Evolutionary conservation across 1,140 invertebrate species (phyloP), one percentile per base, ranked within the genome.

Genomic region (Nephotettix cincticeps): DNA sequence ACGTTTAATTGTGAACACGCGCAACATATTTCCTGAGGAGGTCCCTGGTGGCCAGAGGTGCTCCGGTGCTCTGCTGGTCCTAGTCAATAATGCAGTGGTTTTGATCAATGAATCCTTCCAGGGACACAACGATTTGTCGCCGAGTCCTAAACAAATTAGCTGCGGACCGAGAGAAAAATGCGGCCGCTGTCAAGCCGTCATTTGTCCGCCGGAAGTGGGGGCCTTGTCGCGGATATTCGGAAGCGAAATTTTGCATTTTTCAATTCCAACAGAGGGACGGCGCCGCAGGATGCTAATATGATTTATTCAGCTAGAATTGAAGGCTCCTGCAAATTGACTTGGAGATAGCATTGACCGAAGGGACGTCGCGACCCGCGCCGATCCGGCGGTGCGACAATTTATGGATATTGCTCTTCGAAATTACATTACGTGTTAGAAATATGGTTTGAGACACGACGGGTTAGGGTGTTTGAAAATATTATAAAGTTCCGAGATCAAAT

Each of bases 61-160:
- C 47, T 17, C 21, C 47, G 14, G n/a, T 17, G 47, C n/a, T n/a
- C n/a, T n/a, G n/a, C n/a, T n/a, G n/a, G n/a, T n/a, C n/a, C n/a
- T n/a, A n/a, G 47, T 51, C 14, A 51, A 51, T 51, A 51, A 51
- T 51, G 47, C 47, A 51, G 47, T 21, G 21, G n/a, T 19, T 51
- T 51, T 51, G 47, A 51, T 51, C 47, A 51, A 51, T 51, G 47
- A 51, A 51, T 51, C 21, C 47, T 51, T 51, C 47, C 47, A 51
- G 47, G 47, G 47, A 51, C 19, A 51, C 47, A 51, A 51, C 47
- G 47, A 51, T 51, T 51, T 51, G 47, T 51, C 47, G 47, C 6
- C 47, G 47, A 51, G 47, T n/a, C 21, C 47, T 51, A 51, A 51
- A 51, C 47, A 51, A 51, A 51, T 51, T 51, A 51, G 47, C 47